Percentiles rank a stretch among this genome's conserved stretches.
Evolutionary conservation across 2,888 invertebrate species (phyloP).

Genomic region (Coleophora deauratella): DNA sequence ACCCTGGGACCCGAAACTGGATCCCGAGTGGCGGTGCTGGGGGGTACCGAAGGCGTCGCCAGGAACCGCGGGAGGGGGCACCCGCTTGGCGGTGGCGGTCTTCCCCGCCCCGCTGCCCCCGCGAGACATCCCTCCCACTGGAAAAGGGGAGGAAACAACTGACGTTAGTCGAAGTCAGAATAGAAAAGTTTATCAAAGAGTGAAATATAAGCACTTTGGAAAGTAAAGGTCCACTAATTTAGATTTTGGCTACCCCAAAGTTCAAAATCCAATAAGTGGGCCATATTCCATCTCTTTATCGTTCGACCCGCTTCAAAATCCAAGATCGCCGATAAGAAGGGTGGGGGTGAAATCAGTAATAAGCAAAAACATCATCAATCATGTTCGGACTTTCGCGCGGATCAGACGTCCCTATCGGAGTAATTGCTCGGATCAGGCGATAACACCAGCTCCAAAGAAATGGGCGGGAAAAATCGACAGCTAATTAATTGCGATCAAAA

Average conservation of each 20-base stretch:
- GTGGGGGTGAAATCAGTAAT: constrained; percentile 30
- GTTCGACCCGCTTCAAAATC: constrained; percentile 25
- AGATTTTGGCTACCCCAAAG: no score
- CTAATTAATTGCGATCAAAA: constrained; percentile 42
- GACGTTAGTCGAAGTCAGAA: background rate
- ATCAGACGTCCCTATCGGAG: constrained; percentile 32
- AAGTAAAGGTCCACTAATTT: no score
- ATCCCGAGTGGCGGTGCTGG: constrained; percentile 83
- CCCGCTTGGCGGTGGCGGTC: constrained; percentile 91
- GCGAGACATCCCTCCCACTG: constrained; percentile 93
- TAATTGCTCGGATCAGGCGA: constrained; percentile 56
- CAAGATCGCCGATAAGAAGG: constrained; percentile 32
- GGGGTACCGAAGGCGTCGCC: constrained; percentile 78
- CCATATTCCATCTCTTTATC: constrained; percentile 15
- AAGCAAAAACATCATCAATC: constrained; percentile 59
- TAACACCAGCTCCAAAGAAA: constrained; percentile 48
- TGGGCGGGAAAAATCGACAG: constrained; percentile 46
- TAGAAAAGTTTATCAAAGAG: background rate
- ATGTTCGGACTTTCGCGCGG: constrained; percentile 40
- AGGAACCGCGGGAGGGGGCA: constrained; percentile 91
- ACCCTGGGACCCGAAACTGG: constrained; percentile 84
- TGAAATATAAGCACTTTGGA: no score
- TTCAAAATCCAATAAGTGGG: no score
- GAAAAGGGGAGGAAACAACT: constrained; percentile 39
- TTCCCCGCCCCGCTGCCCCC: constrained; percentile 79